Conservation (phyloP, 1,140 invertebrate species). For the Pemphigus obesinymphae region DNA sequence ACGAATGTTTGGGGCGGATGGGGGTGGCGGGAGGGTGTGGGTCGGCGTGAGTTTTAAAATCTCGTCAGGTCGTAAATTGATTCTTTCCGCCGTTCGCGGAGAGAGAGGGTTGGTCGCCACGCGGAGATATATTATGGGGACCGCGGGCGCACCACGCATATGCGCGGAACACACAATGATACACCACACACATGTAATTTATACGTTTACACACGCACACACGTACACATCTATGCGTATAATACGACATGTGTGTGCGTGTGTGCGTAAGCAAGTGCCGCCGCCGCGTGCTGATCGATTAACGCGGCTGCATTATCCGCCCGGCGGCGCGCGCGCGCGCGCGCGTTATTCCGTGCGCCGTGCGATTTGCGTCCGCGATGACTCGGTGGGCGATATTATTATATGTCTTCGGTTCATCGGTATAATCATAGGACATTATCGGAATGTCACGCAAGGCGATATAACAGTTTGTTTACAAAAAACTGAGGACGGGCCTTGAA, state of each 20-base stretch:
- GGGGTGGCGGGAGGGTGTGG: neutral
- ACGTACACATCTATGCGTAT: neutral
- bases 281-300: neutral
- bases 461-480: no score
- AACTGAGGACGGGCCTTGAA: no score
- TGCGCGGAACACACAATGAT: neutral
- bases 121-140: constrained; percentile 34
- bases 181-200: no score
- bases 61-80: constrained; percentile 29
- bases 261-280: neutral
- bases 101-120: no score
- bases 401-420: no score
- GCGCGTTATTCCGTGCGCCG: no score
- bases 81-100: constrained; percentile 46
- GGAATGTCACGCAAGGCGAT: no score
- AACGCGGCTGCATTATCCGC: neutral
- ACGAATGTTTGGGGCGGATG: constrained; percentile 7
- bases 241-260: neutral
- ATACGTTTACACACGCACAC: neutral
- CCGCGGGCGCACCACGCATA: neutral
- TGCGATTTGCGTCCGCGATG: no score
- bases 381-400: no score
- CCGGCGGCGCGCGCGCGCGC: neutral
- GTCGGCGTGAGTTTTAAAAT: constrained; percentile 46
- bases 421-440: no score